Conservation (phyloP, 2,797 vertebrate species). For the Alosa sapidissima region DNA sequence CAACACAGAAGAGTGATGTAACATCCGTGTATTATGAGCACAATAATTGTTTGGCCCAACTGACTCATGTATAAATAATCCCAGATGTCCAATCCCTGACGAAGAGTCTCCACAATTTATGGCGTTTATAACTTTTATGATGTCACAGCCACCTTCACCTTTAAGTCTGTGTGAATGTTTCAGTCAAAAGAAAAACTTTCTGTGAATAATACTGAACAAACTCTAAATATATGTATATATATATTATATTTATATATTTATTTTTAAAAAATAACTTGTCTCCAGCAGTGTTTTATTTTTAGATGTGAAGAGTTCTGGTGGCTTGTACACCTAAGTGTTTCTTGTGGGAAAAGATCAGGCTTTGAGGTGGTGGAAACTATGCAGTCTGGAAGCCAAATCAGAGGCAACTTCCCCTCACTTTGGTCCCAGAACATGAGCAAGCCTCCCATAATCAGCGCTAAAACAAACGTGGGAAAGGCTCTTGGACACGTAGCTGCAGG, state of each 20-base stretch:
- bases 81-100: not conserved
- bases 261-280: not conserved
- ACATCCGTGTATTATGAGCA: conserved; percentile 68
- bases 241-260: too few species aligned
- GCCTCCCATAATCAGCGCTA: not conserved
- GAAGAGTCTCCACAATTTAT: not conserved
- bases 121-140: not conserved
- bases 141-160: conserved; percentile 30
- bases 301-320: not conserved
- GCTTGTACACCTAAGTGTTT: conserved; percentile 17
- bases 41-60: conserved; percentile 45
- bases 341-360: conserved; percentile 12
- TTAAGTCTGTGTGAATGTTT: not conserved
- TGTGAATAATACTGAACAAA: not conserved
- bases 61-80: conserved; percentile 55
- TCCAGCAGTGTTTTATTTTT: conserved; percentile 8
- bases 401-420: conserved; percentile 19
- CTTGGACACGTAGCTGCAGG: not conserved
- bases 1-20: conserved; percentile 57
- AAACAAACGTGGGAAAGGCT: conserved; percentile 8
- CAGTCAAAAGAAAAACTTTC: too few species aligned
- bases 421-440: not conserved
- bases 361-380: conserved; percentile 27
- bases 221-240: not conserved
- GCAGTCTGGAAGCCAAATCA: conserved; percentile 24